These are phyloP conservation scores for Cabera pusaria DNA, from an alignment of 2,888 invertebrate genomes.

Conservation along the genomic window DNA sequence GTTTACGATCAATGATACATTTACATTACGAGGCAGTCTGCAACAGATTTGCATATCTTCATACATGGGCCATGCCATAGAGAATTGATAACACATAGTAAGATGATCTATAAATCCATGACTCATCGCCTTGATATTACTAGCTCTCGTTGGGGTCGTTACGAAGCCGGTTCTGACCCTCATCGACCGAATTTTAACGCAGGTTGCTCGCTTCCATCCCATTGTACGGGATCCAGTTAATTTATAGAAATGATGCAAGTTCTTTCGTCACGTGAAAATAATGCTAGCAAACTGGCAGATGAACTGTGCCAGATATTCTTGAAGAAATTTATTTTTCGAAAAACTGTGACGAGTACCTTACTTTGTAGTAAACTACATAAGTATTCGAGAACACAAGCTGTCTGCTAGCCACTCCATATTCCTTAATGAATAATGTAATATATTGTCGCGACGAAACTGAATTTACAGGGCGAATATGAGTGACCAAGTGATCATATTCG, in stretches of 20 bases:
- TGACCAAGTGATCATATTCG: conserved; percentile 70
- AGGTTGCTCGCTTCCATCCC: neutral
- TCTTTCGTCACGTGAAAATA: too few relatives aligned
- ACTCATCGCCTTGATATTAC: conserved; percentile 38
- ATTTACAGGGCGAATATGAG: conserved; percentile 67
- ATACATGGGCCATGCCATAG: too few relatives aligned
- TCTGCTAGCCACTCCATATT: conserved; percentile 48
- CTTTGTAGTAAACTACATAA: too few relatives aligned
- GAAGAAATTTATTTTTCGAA: too few relatives aligned
- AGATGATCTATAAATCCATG: conserved; percentile 45
- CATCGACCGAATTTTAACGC: conserved; percentile 4
- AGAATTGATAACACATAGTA: too few relatives aligned
- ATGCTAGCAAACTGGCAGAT: too few relatives aligned
- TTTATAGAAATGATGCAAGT: too few relatives aligned
- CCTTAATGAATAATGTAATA: conserved; percentile 62
- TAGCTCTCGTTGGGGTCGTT: conserved; percentile 25
- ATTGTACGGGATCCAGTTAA: too few relatives aligned
- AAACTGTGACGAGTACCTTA: too few relatives aligned
- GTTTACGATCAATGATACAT: conserved; percentile 3
- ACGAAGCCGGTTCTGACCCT: conserved; percentile 21
- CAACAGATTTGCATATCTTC: conserved; percentile 41
- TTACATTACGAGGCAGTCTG: conserved; percentile 23
- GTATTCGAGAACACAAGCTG: conserved; percentile 45
- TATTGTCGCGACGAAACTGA: conserved; percentile 53
- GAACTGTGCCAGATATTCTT: too few relatives aligned